A percentile compares a stretch with the other conserved stretches of the same genome.
Evolutionary conservation across 2,113 vertebrate species (phyloP).

Genomic region (Oostethus manadensis): DNA sequence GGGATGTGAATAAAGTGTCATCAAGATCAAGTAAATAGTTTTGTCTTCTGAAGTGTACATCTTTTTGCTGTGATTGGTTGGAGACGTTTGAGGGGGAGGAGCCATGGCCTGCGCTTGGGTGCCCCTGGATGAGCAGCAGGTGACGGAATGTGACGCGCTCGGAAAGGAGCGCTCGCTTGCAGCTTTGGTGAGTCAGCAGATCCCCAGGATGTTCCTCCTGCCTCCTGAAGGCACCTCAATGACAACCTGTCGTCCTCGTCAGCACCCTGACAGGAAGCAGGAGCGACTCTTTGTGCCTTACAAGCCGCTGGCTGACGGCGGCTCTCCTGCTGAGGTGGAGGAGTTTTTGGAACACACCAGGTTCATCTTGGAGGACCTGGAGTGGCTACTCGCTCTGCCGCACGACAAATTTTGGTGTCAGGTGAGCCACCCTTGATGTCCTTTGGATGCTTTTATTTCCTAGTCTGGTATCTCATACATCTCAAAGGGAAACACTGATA

Average conservation of each 20-base stretch:
- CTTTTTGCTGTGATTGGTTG: neutral
- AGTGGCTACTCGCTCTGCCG: slow-evolving; percentile 88
- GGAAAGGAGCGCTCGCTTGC: slow-evolving; percentile 80
- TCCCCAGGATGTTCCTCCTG: neutral
- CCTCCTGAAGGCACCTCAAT: too few species aligned
- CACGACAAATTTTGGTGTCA: slow-evolving; percentile 98
- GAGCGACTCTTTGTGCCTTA: slow-evolving; percentile 88
- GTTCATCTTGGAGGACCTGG: slow-evolving; percentile 88
- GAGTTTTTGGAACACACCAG: slow-evolving; percentile 86
- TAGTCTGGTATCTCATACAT: too few species aligned
- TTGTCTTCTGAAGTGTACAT: too few species aligned
- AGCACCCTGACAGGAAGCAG: slow-evolving; percentile 86
- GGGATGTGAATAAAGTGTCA: too few species aligned
- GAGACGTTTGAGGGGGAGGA: slow-evolving; percentile 12
- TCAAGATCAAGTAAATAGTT: too few species aligned
- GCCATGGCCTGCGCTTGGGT: slow-evolving; percentile 70
- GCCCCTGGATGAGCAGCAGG: slow-evolving; percentile 87
- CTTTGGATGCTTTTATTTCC: neutral
- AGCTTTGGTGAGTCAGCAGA: slow-evolving; percentile 79
- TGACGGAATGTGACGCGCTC: slow-evolving; percentile 72
- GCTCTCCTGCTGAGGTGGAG: slow-evolving; percentile 79
- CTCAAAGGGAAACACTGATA: too few species aligned
- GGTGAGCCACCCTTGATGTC: slow-evolving; percentile 59
- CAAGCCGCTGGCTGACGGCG: slow-evolving; percentile 74
- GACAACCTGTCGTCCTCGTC: neutral